These are phyloP conservation scores for Pangasius macronema DNA, from an alignment of 2,797 vertebrate genomes.

Conservation along the genomic window DNA sequence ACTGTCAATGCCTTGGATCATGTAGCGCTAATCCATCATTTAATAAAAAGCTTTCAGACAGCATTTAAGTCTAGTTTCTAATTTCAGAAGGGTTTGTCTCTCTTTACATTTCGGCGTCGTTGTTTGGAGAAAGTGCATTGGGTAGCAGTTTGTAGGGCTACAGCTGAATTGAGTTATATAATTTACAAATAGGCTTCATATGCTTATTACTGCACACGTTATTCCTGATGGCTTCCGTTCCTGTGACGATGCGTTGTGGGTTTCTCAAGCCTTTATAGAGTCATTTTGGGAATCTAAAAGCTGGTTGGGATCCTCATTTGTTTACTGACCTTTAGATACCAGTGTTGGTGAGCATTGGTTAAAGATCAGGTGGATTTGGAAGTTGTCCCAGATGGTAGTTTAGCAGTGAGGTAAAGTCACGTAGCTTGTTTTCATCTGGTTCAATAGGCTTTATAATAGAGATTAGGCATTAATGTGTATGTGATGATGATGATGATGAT, in stretches of 20 bases:
- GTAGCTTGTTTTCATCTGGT: neutral
- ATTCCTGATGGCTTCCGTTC: neutral
- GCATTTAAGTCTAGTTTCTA: neutral
- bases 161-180: neutral
- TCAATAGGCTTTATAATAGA: neutral
- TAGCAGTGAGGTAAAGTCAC: neutral
- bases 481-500: neutral
- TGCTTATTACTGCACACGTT: neutral
- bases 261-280: neutral
- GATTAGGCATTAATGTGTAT: neutral
- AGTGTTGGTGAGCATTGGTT: neutral
- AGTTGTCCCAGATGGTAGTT: neutral
- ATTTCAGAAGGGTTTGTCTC: neutral
- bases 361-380: neutral
- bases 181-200: neutral
- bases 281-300: neutral
- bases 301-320: neutral
- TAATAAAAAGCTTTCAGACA: neutral
- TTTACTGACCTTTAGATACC: neutral
- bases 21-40: neutral
- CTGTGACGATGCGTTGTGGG: neutral
- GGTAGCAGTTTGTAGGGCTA: neutral
- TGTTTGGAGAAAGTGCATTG: neutral
- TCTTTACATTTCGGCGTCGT: neutral
- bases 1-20: neutral